A percentile compares a stretch with the other conserved stretches of the same genome.
These are phyloP conservation scores for Aldrovandia affinis DNA, from an alignment of 2,797 vertebrate genomes.

Conservation along the genomic window DNA sequence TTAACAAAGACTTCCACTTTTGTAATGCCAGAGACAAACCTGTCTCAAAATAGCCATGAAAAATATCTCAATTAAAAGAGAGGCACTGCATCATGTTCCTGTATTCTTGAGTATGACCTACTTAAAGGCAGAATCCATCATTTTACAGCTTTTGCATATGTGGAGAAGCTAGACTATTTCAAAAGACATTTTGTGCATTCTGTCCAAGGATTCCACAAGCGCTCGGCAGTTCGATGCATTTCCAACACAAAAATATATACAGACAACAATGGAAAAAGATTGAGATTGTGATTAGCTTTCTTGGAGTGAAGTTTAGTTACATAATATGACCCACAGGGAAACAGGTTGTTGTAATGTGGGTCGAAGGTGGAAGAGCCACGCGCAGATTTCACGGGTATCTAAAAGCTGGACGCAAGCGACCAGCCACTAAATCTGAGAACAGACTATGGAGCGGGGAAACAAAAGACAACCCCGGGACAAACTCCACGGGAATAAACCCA, in stretches of 20 bases:
- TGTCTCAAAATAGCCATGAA: not conserved
- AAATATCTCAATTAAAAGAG: not conserved
- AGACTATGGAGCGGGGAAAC: no score
- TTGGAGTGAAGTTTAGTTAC: not conserved
- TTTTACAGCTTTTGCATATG: not conserved
- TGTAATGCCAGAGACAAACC: not conserved
- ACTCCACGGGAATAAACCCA: no score
- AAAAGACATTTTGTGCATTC: not conserved
- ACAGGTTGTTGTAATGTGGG: no score
- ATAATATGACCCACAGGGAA: not conserved
- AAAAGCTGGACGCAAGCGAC: no score
- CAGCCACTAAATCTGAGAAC: no score
- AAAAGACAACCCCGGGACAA: no score
- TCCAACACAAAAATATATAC: not conserved
- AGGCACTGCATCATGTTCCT: not conserved
- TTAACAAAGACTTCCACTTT: not conserved
- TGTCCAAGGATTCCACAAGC: not conserved
- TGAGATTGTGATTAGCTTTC: not conserved
- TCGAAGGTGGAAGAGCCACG: no score
- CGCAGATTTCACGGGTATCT: no score
- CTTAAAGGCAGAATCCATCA: not conserved
- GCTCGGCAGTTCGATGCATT: not conserved
- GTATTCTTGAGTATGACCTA: conserved; percentile 3
- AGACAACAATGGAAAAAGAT: not conserved
- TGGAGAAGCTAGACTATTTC: not conserved